phyloP scores from a whole-genome alignment of 2,113 vertebrate species.

The Accipiter cooperii region DNA sequence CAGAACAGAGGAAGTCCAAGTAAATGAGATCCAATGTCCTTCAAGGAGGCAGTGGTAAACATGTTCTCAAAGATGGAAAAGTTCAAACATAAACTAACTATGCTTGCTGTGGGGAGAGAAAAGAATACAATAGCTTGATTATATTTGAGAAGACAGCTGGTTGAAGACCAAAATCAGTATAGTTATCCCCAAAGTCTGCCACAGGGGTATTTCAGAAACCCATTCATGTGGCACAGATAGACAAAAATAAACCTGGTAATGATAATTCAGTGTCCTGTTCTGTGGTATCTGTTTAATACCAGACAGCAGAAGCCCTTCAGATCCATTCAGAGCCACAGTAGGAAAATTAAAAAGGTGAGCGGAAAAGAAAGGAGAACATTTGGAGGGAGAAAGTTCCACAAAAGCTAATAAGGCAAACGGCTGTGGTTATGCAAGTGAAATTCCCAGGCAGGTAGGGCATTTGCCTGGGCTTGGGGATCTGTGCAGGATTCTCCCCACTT shows the following conservation, averaged over 20 bases:
- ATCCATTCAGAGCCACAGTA: not conserved
- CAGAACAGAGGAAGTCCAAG: conserved; percentile 24
- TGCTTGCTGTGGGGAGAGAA: not conserved
- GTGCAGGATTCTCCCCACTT: not conserved
- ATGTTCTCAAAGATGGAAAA: conserved; percentile 1
- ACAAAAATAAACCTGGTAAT: not conserved
- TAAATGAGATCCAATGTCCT: conserved; percentile 8
- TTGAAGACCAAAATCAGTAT: conserved; percentile 13
- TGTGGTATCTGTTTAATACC: not conserved
- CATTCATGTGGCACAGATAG: not conserved
- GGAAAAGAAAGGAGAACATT: not conserved
- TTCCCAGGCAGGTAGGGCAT: accelerated
- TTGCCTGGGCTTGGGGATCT: not conserved
- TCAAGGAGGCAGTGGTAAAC: conserved; percentile 16
- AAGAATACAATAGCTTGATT: conserved; percentile 1
- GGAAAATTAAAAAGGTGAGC: not conserved
- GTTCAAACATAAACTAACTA: conserved; percentile 10
- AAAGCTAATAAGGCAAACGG: not conserved
- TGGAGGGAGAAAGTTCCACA: not conserved
- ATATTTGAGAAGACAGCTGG: conserved; percentile 37
- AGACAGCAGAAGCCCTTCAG: not conserved
- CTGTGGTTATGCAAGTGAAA: not conserved
- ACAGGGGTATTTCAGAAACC: not conserved
- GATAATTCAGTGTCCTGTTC: not conserved
- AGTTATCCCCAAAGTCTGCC: not conserved